Evolutionary conservation across 2,888 invertebrate species (phyloP), one percentile per base, ranked within the genome.

Genomic region (Desoria tigrina): DNA sequence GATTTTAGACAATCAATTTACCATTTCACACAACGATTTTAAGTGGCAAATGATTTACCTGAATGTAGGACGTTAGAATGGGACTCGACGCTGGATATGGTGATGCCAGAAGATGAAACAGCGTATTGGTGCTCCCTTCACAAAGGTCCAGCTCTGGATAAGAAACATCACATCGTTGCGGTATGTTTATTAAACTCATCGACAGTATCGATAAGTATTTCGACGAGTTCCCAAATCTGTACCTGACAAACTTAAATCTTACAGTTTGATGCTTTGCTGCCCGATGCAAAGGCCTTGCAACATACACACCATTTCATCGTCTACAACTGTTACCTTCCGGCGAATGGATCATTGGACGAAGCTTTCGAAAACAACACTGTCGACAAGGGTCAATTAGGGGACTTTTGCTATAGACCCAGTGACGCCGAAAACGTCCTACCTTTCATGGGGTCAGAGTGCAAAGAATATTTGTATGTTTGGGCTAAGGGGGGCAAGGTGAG

Each of bases 101-200:
- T 24, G 1, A 65, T 65, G 65, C 60, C 60, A 2, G 14, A 4
- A n/a, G 32, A 60, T 6, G 49, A 59, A 4, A 65, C 65, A 23
- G 51, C 60, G 18, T 65, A 65, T 32, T 65, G 65, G 65, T 65
- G 65, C 50, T 54, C 45, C 7, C 42, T 65, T 21, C 60, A 60
- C 42, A 65, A 55, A 28, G 39, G 54, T 14, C 60, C 60, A 24
- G 1, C 2, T 9, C 39, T 60, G 2, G 14, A n/a, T 2, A 9
- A 4, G 4, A 54, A 32, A 26, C 42, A 65, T 45, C 60, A 65
- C 21, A 39, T 65, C 26, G 65, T 65, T 37, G 65, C 42, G 11
- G 65, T 65, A 65, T 23, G 42, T 53, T 57, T 37, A 2, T 9
- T 6, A 3, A 42, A 2, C 21, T 57, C 21, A 9, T 6, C 9